Conservation (phyloP, 2,113 vertebrate species). For the Anolis carolinensis region DNA sequence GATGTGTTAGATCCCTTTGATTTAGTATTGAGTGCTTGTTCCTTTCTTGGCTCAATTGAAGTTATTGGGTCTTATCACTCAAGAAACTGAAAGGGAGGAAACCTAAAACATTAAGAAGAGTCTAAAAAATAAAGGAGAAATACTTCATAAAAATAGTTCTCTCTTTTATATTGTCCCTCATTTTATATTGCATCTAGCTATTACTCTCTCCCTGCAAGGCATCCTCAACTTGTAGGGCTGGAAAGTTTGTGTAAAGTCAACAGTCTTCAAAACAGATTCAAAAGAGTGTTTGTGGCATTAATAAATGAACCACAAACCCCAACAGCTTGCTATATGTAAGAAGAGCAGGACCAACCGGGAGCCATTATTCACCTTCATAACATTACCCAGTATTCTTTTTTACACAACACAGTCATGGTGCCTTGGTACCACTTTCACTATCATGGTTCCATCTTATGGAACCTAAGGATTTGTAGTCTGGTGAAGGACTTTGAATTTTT, state of each 20-base stretch:
- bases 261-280: neutral
- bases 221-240: neutral
- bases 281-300: too few species aligned
- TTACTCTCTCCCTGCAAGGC: neutral
- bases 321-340: neutral
- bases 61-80: neutral
- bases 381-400: neutral
- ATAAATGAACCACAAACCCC: neutral
- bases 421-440: too few species aligned
- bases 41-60: neutral
- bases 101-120: neutral
- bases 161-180: neutral
- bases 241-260: neutral
- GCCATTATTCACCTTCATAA: too few species aligned
- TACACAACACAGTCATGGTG: neutral
- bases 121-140: neutral
- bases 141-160: neutral
- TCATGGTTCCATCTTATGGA: too few species aligned
- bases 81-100: neutral
- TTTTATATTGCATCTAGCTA: neutral
- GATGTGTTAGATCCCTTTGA: neutral
- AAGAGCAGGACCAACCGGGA: neutral
- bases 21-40: neutral
- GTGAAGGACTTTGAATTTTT: too few species aligned
- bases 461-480: too few species aligned